Evolutionary conservation across 2,888 invertebrate genomes (phyloP), one percentile per base, ranked within the genome.

Genomic region (Ashinkailepas kermadecensis): DNA sequence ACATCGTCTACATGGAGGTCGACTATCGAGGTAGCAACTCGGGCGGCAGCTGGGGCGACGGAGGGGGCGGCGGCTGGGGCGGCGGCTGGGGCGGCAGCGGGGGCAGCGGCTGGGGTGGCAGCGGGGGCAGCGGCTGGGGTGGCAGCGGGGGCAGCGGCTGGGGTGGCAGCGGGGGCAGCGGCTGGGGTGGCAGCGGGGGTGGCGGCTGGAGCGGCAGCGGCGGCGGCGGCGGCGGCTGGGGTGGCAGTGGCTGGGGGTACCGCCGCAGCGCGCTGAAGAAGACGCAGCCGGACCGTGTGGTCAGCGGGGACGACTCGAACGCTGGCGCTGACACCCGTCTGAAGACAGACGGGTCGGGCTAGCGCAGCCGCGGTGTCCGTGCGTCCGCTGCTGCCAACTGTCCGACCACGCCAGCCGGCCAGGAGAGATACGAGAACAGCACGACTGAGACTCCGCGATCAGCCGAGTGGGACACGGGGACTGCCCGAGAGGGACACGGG

Each of bases 1-100:
- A 70, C 54, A 13, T 70, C 13, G 70, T 70, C 54, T 70, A 70
- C 70, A 70, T 70, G 70, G 70, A 70, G 70, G 70, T 70, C n/a
- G 70, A 70, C 18, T 70, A 70, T 18, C 13, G 70, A 8, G 70
- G 39, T 8, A 15, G 39, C 70, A 39, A 39, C 39, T 39, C 39
- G 4, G 39, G 39, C 39, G 15, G 39, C 70, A 13, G 39, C 70
- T 25, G 39, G 39, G 70, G 70, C 39, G 13, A 39, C 39, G 70
- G 64, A 7, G 0, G 64, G 15, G 15, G 64, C 8, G 64, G 64
- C 64, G 6, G 64, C 21, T 0, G 13, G 12, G 7, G 39, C 70
- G 23, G 23, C 64, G 15, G 64, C 8, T 15, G 64, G 21, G 64
- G 64, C 64, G 21, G 21, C 64, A 18, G 70, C 70, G 7, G 65